These are phyloP conservation scores for Chelon labrosus DNA, from an alignment of 2,797 vertebrate species.

Conservation along the genomic window DNA sequence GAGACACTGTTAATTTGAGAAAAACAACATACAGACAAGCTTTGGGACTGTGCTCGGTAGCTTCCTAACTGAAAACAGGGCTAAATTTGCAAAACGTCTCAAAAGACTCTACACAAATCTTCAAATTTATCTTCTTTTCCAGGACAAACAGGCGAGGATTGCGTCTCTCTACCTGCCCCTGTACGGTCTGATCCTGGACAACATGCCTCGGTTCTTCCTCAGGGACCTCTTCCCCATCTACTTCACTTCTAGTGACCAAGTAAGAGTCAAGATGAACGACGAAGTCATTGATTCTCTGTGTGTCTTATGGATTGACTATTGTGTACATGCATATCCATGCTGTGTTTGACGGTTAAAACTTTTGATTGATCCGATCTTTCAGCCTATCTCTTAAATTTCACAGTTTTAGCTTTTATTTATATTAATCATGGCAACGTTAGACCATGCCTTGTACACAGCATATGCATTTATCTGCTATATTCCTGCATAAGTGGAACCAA, in stretches of 20 bases:
- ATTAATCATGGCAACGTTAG: too few relatives aligned
- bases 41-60: neutral
- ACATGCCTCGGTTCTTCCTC: slow-evolving; percentile 98
- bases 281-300: neutral
- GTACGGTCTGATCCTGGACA: slow-evolving; percentile 98
- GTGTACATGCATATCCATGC: too few relatives aligned
- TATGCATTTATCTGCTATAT: too few relatives aligned
- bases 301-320: too few relatives aligned
- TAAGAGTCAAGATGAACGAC: slow-evolving; percentile 64
- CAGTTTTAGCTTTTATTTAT: too few relatives aligned
- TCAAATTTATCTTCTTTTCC: slow-evolving; percentile 6
- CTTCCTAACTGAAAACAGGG: neutral
- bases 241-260: slow-evolving; percentile 93
- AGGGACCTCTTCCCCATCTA: slow-evolving; percentile 96
- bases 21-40: neutral
- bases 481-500: too few relatives aligned
- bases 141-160: slow-evolving; percentile 96
- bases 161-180: slow-evolving; percentile 96
- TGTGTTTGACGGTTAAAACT: too few relatives aligned
- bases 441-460: neutral
- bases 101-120: neutral
- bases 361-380: too few relatives aligned
- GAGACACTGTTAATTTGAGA: neutral
- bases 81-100: neutral
- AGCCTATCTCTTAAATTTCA: too few relatives aligned